Base-by-base conservation (phyloP, 2,888 invertebrate genomes). In the Dyspetes luteomarginatus region DNA sequence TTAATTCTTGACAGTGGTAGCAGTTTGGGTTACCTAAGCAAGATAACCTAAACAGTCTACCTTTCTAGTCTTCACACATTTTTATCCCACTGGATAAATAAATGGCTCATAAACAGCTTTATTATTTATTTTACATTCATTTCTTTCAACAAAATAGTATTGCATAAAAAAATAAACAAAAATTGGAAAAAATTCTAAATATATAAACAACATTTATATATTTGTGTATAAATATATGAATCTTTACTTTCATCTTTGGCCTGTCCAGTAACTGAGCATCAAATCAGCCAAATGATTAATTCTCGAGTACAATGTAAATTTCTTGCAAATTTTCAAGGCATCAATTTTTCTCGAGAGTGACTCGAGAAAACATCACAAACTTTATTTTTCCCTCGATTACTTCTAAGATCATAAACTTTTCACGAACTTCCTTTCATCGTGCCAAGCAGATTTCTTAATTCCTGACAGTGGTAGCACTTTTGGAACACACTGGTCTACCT, bases 321-420 rank as follows among this genome's bases (percentile, higher is more conserved):
- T 48, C 17, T 48, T 15, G 15, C 15, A 17, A 48, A 48, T 15
- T 4, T 15, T 5, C 48, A 17, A 48, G 48, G 5, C 15, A 17
- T 17, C 60, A 17, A 22, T 60, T 60, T 60, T 60, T 3, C 60
- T n/a, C 41, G 22, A 60, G 12, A 24, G 3, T 30, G 26, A 56
- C 43, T 43, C 43, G 12, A 17, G 26, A 45, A 43, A 68, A 56
- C 55, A 24, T 17, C 24, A 3, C 36, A 5, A 62, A 62, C 62
- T 62, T 62, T 26, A 7, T 15, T 17, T 41, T 41, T 22, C 43
- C 43, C 58, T 58, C 30, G 30, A 30, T 15, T 58, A 58, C 30
- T 15, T 17, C 24, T 62, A 41, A 7, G 24, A 19, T 43, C 41
- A 22, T 48, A 26, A 24, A 62, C 62, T 62, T 43, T 48, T 48